A percentile compares a stretch with the other conserved stretches of the same genome.
Evolutionary conservation across 2,797 vertebrate genomes (phyloP).

Genomic region (Clarias fuscus): DNA sequence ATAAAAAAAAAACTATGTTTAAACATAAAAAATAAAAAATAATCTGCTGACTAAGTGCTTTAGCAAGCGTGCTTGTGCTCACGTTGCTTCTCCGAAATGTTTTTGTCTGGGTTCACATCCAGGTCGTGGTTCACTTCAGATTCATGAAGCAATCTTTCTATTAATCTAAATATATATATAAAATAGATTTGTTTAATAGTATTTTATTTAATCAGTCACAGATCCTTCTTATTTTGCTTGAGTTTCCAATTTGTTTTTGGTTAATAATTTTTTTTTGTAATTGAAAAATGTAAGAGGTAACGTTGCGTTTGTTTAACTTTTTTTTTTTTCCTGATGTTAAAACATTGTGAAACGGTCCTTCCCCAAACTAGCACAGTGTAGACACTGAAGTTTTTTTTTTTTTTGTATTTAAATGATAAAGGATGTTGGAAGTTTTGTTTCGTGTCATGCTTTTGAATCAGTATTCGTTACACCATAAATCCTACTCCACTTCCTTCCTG

Average conservation of each 20-base stretch:
- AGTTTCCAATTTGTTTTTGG: background rate
- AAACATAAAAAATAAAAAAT: too few relatives aligned
- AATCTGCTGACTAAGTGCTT: background rate
- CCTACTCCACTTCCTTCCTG: slow-evolving; percentile 59
- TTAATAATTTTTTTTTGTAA: too few relatives aligned
- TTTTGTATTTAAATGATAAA: slow-evolving; percentile 9
- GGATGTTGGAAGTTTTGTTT: slow-evolving; percentile 9
- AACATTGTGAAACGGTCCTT: background rate
- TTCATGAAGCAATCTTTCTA: background rate
- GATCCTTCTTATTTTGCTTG: background rate
- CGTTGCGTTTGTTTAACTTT: background rate
- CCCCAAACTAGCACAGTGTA: background rate
- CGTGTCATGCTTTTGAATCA: slow-evolving; percentile 24
- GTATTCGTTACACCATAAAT: slow-evolving; percentile 38
- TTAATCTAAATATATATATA: too few relatives aligned
- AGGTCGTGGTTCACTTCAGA: background rate
- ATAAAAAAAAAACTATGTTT: too few relatives aligned
- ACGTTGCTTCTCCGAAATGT: background rate
- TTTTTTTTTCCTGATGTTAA: background rate
- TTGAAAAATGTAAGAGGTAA: too few relatives aligned
- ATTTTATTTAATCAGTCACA: background rate
- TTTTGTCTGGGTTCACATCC: background rate
- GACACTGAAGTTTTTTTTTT: background rate
- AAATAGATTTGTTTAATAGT: background rate
- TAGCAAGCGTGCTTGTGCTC: background rate